Evolutionary conservation across 2,888 invertebrate genomes (phyloP).

Genomic region (Anthrax anthrax): DNA sequence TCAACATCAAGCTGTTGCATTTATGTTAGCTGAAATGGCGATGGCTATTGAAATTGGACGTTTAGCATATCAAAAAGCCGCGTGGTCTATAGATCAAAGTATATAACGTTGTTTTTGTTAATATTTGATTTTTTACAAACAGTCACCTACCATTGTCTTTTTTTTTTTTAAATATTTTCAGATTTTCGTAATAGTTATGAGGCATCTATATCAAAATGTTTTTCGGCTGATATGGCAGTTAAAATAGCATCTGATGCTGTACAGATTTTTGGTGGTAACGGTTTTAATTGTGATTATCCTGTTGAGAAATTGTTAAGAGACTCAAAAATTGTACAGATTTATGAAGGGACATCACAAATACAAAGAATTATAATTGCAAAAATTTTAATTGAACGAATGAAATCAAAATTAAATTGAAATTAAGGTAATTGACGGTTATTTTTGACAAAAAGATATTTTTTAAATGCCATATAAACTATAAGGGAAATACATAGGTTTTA

Average conservation of each 20-base stretch:
- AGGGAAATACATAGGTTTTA: no score
- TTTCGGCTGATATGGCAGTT: constrained; percentile 76
- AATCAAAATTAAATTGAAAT: no score
- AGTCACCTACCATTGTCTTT: no score
- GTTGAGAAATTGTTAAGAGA: constrained; percentile 93
- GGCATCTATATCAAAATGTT: constrained; percentile 81
- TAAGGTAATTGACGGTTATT: no score
- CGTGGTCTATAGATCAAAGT: constrained; percentile 72
- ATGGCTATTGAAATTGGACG: constrained; percentile 68
- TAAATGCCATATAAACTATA: no score
- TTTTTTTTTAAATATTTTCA: constrained; percentile 4
- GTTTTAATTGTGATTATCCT: constrained; percentile 86
- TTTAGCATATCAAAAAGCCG: constrained; percentile 64
- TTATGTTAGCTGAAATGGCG: constrained; percentile 85
- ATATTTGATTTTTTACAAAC: no score
- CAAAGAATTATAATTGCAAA: constrained; percentile 78
- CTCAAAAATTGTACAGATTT: constrained; percentile 91
- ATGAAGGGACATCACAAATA: constrained; percentile 88
- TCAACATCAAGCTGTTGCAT: constrained; percentile 69
- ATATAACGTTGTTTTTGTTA: not conserved
- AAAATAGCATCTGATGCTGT: constrained; percentile 82
- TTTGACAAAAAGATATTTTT: no score
- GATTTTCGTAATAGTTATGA: constrained; percentile 48
- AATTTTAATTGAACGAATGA: constrained; percentile 33
- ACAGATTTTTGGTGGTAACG: constrained; percentile 83